phyloP scores from a whole-genome alignment of 2,113 vertebrate species.

The Cercocebus atys region DNA sequence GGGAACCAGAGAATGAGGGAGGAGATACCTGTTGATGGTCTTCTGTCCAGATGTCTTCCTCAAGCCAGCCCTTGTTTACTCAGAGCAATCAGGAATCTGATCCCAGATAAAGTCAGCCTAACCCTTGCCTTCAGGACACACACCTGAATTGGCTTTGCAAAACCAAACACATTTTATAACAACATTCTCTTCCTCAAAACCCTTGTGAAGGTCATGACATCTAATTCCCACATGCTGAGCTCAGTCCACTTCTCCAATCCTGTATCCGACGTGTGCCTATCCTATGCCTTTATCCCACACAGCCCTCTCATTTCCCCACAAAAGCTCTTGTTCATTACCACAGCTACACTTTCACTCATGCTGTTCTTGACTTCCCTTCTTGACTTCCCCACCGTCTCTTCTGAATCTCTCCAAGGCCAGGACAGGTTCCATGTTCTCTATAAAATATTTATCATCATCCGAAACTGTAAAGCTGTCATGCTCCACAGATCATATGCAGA shows the following conservation, averaged over 20 bases:
- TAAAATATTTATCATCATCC: not conserved
- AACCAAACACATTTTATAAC: not conserved
- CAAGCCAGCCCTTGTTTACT: not conserved
- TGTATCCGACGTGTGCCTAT: not conserved
- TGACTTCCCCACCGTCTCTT: not conserved
- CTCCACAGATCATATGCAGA: not conserved
- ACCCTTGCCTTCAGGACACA: not conserved
- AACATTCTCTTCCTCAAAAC: not conserved
- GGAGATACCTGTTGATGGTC: not conserved
- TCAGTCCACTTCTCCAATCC: not conserved
- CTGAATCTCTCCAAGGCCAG: not conserved
- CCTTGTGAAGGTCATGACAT: not conserved
- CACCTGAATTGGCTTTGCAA: not conserved
- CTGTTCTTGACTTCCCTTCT: no score
- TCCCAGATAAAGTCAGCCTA: not conserved
- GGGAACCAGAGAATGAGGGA: not conserved
- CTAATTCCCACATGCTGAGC: not conserved
- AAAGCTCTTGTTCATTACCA: not conserved
- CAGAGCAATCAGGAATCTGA: not conserved
- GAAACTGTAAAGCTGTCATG: not conserved
- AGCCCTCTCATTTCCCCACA: not conserved
- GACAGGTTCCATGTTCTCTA: not conserved
- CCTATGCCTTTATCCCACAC: not conserved
- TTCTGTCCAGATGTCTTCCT: not conserved
- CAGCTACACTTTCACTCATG: not conserved